These are phyloP conservation scores for Notodonta ziczac DNA, from an alignment of 2,888 invertebrate species.

Conservation along the genomic window DNA sequence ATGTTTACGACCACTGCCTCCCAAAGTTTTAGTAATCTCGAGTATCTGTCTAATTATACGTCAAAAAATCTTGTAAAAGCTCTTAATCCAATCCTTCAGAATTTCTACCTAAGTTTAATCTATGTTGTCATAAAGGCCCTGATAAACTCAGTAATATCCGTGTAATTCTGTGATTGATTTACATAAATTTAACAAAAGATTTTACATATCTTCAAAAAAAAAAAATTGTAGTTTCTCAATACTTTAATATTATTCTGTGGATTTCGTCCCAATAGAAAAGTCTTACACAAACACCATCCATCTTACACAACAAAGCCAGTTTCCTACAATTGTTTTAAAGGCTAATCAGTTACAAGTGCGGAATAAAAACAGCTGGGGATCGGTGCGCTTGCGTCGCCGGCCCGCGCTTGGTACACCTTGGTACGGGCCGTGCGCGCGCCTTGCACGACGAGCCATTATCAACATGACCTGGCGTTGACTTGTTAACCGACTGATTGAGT, in stretches of 20 bases:
- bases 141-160: too few species aligned
- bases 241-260: too few species aligned
- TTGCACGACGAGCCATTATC: constrained; percentile 32
- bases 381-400: constrained; percentile 51
- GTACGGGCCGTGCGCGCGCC: constrained; percentile 48
- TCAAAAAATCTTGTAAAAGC: constrained; percentile 24
- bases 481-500: constrained; percentile 16
- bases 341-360: constrained; percentile 45
- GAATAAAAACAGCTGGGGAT: constrained; percentile 60
- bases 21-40: background rate
- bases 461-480: constrained; percentile 34
- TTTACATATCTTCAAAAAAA: too few species aligned
- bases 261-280: background rate
- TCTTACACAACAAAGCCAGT: constrained; percentile 32
- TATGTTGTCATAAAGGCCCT: too few species aligned
- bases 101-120: too few species aligned
- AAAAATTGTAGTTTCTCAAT: too few species aligned
- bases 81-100: background rate
- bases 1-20: constrained; percentile 4
- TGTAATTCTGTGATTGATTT: too few species aligned
- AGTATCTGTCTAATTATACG: too few species aligned
- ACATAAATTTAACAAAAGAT: too few species aligned
- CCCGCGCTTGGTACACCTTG: constrained; percentile 70
- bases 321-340: constrained; percentile 55
- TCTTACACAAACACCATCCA: constrained; percentile 13